Conservation (phyloP, 2,888 invertebrate species). For the Nymphalis c-album region DNA sequence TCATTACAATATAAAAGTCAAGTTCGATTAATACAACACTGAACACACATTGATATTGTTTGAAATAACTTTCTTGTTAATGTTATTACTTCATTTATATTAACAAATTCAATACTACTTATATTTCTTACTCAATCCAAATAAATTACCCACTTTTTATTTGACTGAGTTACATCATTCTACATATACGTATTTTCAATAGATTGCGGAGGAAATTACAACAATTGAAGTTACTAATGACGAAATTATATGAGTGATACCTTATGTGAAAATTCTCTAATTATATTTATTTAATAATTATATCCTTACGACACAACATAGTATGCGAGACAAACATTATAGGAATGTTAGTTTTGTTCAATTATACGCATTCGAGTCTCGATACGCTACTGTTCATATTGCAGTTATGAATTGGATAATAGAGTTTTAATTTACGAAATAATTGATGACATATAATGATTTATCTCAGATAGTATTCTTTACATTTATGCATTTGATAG, state of each 20-base stretch:
- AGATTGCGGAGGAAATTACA: background rate
- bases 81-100: background rate
- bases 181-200: background rate
- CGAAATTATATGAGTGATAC: background rate
- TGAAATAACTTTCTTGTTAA: background rate
- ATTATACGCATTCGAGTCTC: too few relatives aligned
- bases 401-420: too few relatives aligned
- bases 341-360: background rate
- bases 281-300: background rate
- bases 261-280: background rate
- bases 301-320: background rate
- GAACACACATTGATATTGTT: background rate
- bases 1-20: background rate
- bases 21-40: background rate
- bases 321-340: background rate
- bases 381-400: too few relatives aligned
- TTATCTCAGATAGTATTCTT: too few relatives aligned
- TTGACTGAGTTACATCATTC: background rate
- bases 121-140: background rate
- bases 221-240: background rate
- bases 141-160: background rate
- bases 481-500: too few relatives aligned
- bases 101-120: conserved; percentile 2
- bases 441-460: too few relatives aligned
- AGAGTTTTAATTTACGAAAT: too few relatives aligned